These are phyloP conservation scores for Therioaphis trifolii DNA, from an alignment of 2,888 invertebrate species.

Conservation along the genomic window DNA sequence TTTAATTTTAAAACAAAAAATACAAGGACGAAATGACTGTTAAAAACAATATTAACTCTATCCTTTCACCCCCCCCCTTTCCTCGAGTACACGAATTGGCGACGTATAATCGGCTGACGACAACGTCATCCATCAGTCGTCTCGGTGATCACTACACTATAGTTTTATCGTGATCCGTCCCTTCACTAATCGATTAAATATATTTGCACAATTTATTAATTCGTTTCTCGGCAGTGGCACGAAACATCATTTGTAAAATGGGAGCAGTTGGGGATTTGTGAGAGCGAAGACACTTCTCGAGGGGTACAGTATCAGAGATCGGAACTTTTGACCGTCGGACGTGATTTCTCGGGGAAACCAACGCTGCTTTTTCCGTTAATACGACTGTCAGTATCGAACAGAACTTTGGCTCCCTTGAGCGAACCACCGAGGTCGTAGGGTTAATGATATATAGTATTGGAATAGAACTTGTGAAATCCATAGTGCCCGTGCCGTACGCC, in stretches of 20 bases:
- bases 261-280: background rate
- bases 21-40: no score
- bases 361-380: background rate
- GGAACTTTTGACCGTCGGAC: constrained; percentile 11
- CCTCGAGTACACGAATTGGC: no score
- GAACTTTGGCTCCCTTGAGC: constrained; percentile 23
- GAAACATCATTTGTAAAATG: background rate
- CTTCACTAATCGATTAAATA: no score
- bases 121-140: no score
- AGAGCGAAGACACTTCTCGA: background rate
- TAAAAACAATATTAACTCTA: no score
- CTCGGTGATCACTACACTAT: no score
- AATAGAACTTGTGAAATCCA: constrained; percentile 8
- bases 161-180: no score
- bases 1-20: no score
- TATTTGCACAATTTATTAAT: no score
- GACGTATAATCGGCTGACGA: no score
- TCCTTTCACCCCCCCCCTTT: no score
- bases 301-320: background rate
- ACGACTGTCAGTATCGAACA: background rate
- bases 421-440: no score
- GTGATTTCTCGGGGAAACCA: constrained; percentile 34
- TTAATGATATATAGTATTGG: background rate
- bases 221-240: background rate
- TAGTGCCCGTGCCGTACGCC: background rate